Base-by-base conservation (phyloP, 2,113 vertebrate species). In the Fulmarus glacialis region DNA sequence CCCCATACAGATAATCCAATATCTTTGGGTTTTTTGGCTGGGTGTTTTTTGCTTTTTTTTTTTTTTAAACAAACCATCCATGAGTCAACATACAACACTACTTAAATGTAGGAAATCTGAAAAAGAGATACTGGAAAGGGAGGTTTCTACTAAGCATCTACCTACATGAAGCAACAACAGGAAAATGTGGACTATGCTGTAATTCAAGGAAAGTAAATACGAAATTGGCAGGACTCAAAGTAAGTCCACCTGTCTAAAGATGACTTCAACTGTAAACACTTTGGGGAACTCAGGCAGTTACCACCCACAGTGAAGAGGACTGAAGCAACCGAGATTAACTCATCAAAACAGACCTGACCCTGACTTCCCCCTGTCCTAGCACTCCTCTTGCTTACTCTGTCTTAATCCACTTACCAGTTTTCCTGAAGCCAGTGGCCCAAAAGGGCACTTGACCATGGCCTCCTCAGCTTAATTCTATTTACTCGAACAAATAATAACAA, bases 211-310 rank as follows among this genome's bases (percentile, higher is more conserved):
- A 96, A 92, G 89, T 77, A 95, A 96, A 85, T 90, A 89, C 0
- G 1, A 80, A 95, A 88, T 88, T 94, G 94, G 92, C 75, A 93
- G 30, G 71, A 92, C 34, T 89, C 64, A 85, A 90, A 96, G 48
- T 82, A 94, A 94, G 66, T 86, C 82, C 95, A 96, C 93, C 87
- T 97, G 94, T 82, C 78, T 93, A 90, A 93, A 79, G 64, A 95
- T 87, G 10, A 94, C 43, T 96, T 84, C 78, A 96, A 82, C 68
- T 72, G 34, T 84, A 95, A 97, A 91, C 66, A 50, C 70, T 82
- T 47, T 22, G 42, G 73, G 71, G 29, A 95, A 50, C 48, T 82
- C 81, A 70, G 45, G 34, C 30, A 55, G 48, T 62, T 96, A 94
- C 94, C 94, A 97, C 95, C 81, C 94, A 94, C 70, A 45, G 53